These are phyloP conservation scores for Hydriomena furcata DNA, from an alignment of 2,888 invertebrate species.

Conservation along the genomic window DNA sequence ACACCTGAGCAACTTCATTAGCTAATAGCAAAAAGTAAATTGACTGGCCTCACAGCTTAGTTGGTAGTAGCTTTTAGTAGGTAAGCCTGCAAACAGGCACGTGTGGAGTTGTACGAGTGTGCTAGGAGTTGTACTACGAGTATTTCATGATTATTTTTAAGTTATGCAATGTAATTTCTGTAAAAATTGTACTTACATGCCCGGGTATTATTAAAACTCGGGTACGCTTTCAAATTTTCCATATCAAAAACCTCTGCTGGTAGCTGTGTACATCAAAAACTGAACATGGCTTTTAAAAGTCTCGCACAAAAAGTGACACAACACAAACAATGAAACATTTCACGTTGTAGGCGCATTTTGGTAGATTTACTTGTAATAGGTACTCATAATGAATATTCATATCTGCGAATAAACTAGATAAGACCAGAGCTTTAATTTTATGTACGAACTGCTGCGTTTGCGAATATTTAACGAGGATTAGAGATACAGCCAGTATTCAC, in stretches of 20 bases:
- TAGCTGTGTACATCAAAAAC: too few relatives aligned
- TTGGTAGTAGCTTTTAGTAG: too few relatives aligned
- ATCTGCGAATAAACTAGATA: slow-evolving; percentile 41
- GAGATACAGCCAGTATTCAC: slow-evolving; percentile 3
- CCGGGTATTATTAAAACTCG: too few relatives aligned
- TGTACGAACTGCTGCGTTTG: slow-evolving; percentile 21
- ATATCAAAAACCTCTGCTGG: slow-evolving; percentile 42
- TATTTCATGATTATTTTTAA: too few relatives aligned
- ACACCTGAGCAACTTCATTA: not conserved
- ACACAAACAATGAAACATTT: slow-evolving; percentile 49
- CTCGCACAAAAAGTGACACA: slow-evolving; percentile 45
- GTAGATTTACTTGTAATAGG: slow-evolving; percentile 40
- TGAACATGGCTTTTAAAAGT: slow-evolving; percentile 42
- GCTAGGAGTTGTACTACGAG: too few relatives aligned
- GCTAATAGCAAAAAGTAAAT: too few relatives aligned
- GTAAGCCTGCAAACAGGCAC: too few relatives aligned
- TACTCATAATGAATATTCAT: slow-evolving; percentile 43
- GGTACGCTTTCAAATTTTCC: slow-evolving; percentile 7
- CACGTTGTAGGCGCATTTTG: slow-evolving; percentile 37
- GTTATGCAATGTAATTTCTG: too few relatives aligned
- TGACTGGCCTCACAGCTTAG: too few relatives aligned
- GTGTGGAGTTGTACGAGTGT: too few relatives aligned
- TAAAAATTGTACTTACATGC: too few relatives aligned
- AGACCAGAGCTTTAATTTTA: slow-evolving; percentile 24
- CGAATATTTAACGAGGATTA: slow-evolving; percentile 11